A percentile compares a stretch with the other conserved stretches of the same genome.
phyloP scores from a whole-genome alignment of 2,113 vertebrate genomes.

The Eudyptes chrysolophus region DNA sequence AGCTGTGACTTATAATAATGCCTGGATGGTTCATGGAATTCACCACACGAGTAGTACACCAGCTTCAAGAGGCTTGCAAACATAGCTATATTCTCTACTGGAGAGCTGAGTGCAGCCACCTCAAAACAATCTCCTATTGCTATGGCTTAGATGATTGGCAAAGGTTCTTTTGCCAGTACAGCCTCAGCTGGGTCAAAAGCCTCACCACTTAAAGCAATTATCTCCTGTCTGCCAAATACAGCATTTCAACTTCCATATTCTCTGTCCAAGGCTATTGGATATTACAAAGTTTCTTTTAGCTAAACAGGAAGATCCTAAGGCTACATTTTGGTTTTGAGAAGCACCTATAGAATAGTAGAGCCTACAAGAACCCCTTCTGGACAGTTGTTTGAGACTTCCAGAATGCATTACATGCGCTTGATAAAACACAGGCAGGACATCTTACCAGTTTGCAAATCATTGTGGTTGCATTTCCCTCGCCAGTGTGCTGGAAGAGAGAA shows the following conservation, averaged over 20 bases:
- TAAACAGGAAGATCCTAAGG: not conserved
- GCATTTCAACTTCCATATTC: not conserved
- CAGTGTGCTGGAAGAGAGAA: conserved; percentile 22
- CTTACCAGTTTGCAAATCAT: conserved; percentile 40
- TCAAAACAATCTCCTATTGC: not conserved
- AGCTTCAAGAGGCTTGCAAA: not conserved
- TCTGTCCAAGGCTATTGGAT: not conserved
- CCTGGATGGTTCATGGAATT: not conserved
- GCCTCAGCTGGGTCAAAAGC: not conserved
- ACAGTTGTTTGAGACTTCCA: not conserved
- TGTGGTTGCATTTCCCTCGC: not conserved
- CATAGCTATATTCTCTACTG: not conserved
- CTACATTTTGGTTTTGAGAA: not conserved
- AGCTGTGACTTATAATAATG: not conserved
- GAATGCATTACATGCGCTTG: not conserved
- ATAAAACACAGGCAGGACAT: not conserved
- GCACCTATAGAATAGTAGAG: not conserved
- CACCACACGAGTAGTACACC: not conserved
- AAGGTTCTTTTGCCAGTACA: not conserved
- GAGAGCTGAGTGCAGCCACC: not conserved
- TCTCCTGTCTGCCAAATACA: not conserved
- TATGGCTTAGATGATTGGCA: not conserved
- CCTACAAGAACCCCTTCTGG: not conserved
- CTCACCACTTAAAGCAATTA: not conserved
- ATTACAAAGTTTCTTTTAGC: not conserved